phyloP scores from a whole-genome alignment of 1,140 invertebrate genomes.

The Geopemphigus sp. region DNA sequence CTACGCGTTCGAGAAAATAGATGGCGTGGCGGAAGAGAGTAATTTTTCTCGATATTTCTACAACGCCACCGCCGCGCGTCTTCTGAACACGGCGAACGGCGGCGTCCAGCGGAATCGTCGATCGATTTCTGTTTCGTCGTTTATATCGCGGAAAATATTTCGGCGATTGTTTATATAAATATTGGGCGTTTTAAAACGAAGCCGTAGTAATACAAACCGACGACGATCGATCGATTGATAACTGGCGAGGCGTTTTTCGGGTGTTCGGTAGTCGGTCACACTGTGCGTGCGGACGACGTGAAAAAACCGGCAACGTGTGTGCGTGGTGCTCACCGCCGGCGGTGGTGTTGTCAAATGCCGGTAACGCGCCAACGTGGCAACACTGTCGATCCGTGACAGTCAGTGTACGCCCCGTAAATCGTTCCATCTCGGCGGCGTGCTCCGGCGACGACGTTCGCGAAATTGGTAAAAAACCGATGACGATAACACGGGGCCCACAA shows the following conservation, averaged over 20 bases:
- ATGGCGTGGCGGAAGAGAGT: too few relatives aligned
- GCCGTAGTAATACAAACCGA: too few relatives aligned
- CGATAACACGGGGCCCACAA: conserved; percentile 15
- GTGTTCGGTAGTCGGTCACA: neutral
- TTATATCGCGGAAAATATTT: too few relatives aligned
- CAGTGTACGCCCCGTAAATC: neutral
- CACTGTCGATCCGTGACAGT: neutral
- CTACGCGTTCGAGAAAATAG: too few relatives aligned
- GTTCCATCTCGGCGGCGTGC: neutral
- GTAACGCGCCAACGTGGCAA: neutral
- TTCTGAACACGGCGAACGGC: too few relatives aligned
- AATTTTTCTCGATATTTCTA: too few relatives aligned
- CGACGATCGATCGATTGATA: neutral
- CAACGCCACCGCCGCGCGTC: too few relatives aligned
- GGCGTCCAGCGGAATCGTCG: too few relatives aligned
- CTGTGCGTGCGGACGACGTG: neutral
- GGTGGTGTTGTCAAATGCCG: neutral
- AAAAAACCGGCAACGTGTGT: conserved; percentile 29
- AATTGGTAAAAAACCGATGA: conserved; percentile 20
- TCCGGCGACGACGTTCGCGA: neutral
- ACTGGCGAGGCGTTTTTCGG: neutral
- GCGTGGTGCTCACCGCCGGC: too few relatives aligned
- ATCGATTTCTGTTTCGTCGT: too few relatives aligned
- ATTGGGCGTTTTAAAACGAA: too few relatives aligned
- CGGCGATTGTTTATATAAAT: too few relatives aligned